phyloP scores from a whole-genome alignment of 2,113 vertebrate genomes.

The Pygoscelis adeliae region DNA sequence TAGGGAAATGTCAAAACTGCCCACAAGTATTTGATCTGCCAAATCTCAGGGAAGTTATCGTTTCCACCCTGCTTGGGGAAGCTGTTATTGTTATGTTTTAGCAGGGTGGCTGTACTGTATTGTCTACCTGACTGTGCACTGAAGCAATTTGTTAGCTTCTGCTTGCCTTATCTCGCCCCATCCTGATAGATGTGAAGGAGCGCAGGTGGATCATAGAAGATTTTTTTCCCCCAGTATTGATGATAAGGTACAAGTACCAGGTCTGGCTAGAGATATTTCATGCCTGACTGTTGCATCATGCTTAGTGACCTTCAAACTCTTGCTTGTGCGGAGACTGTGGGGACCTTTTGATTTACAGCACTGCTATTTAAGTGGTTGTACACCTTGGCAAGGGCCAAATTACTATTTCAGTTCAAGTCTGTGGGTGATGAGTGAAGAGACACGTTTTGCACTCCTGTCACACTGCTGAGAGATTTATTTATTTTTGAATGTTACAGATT shows the following conservation, averaged over 20 bases:
- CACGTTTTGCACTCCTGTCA: slow-evolving; percentile 28
- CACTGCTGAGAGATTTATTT: slow-evolving; percentile 38
- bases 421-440: slow-evolving; percentile 32
- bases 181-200: neutral
- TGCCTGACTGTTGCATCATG: slow-evolving; percentile 18
- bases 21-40: slow-evolving; percentile 19
- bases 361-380: slow-evolving; percentile 11
- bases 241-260: neutral
- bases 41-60: slow-evolving; percentile 10
- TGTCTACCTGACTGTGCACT: neutral
- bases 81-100: slow-evolving; percentile 6
- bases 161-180: neutral
- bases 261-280: slow-evolving; percentile 24
- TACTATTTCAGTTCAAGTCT: slow-evolving; percentile 39
- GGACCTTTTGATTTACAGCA: slow-evolving; percentile 45
- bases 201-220: neutral
- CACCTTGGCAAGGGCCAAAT: slow-evolving; percentile 61
- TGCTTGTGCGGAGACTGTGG: neutral
- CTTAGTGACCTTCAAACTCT: slow-evolving; percentile 33
- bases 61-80: slow-evolving; percentile 17
- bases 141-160: neutral
- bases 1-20: slow-evolving; percentile 41
- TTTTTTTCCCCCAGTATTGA: neutral
- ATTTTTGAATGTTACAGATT: neutral
- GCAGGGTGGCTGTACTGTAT: neutral